Conservation (phyloP, 2,797 vertebrate species). For the Squalus acanthias region DNA sequence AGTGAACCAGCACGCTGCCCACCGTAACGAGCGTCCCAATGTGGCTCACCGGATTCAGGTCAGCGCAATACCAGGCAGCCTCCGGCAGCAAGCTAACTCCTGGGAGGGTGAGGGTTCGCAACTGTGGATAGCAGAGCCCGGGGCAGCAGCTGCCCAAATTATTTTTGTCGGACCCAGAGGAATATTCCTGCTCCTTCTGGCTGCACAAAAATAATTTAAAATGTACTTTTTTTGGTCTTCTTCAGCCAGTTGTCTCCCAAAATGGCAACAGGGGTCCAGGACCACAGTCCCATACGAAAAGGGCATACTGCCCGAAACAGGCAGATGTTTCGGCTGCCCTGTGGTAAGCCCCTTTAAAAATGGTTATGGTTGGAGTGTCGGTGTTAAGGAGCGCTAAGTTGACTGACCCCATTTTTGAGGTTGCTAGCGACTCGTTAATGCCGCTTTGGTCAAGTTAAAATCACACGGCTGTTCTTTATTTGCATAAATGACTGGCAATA, state of each 20-base stretch:
- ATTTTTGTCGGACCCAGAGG: too few relatives aligned
- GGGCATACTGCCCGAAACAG: not conserved
- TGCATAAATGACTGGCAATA: not conserved
- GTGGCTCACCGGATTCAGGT: not conserved
- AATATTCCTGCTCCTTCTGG: too few relatives aligned
- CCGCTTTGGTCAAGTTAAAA: not conserved
- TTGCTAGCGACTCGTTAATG: not conserved
- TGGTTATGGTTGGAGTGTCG: not conserved
- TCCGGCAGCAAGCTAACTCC: not conserved
- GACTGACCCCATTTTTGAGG: too few relatives aligned
- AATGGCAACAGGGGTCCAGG: too few relatives aligned
- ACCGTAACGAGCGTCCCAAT: not conserved
- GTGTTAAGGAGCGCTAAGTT: too few relatives aligned
- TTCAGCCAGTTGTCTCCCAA: too few relatives aligned
- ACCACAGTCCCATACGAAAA: not conserved
- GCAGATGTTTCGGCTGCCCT: not conserved
- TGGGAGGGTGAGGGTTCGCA: not conserved
- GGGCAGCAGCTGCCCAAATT: too few relatives aligned
- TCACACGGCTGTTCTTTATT: not conserved
- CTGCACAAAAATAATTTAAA: too few relatives aligned
- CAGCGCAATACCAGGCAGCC: too few relatives aligned
- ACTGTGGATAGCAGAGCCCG: too few relatives aligned
- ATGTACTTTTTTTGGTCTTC: too few relatives aligned
- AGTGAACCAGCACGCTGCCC: not conserved
- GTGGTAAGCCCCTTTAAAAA: not conserved